Evolutionary conservation across 2,797 vertebrate species (phyloP).

Genomic region (Intellagama lesueurii): DNA sequence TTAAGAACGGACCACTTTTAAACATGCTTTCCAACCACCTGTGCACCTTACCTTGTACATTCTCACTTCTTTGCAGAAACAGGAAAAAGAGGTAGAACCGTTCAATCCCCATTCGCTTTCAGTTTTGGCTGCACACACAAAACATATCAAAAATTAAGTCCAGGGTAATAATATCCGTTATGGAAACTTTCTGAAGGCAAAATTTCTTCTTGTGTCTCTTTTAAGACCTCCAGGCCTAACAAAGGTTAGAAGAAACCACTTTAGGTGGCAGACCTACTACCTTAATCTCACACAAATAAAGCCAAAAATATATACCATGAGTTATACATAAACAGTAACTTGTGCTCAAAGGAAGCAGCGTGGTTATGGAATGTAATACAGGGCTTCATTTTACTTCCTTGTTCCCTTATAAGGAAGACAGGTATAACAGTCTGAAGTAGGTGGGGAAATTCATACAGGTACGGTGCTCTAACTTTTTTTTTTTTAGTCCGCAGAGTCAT

Average conservation of each 20-base stretch:
- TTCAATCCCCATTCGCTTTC: slow-evolving; percentile 96
- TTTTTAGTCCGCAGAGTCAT: background rate
- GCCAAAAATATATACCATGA: slow-evolving; percentile 75
- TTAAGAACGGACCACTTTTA: slow-evolving; percentile 57
- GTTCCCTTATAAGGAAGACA: slow-evolving; percentile 87
- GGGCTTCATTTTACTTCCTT: slow-evolving; percentile 88
- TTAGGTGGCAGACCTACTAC: slow-evolving; percentile 55
- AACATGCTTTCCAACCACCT: slow-evolving; percentile 51
- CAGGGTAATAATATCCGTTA: slow-evolving; percentile 51
- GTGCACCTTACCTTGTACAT: slow-evolving; percentile 88
- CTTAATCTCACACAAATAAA: slow-evolving; percentile 75
- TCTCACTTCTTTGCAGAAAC: slow-evolving; percentile 86
- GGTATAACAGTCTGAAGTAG: slow-evolving; percentile 79
- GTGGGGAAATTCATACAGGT: slow-evolving; percentile 79
- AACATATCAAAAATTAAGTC: slow-evolving; percentile 74
- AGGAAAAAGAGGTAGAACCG: slow-evolving; percentile 91
- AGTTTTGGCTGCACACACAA: slow-evolving; percentile 83
- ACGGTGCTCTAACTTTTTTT: slow-evolving; percentile 49
- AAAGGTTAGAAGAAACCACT: slow-evolving; percentile 51
- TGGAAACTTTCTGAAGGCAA: slow-evolving; percentile 58
- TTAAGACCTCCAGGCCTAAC: slow-evolving; percentile 65
- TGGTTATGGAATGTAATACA: slow-evolving; percentile 64
- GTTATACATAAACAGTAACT: slow-evolving; percentile 69
- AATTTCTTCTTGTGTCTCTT: slow-evolving; percentile 55
- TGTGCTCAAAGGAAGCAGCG: slow-evolving; percentile 73